A percentile compares a stretch with the other conserved stretches of the same genome.
phyloP scores from a whole-genome alignment of 2,888 invertebrate genomes.

The Ischnura elegans region DNA sequence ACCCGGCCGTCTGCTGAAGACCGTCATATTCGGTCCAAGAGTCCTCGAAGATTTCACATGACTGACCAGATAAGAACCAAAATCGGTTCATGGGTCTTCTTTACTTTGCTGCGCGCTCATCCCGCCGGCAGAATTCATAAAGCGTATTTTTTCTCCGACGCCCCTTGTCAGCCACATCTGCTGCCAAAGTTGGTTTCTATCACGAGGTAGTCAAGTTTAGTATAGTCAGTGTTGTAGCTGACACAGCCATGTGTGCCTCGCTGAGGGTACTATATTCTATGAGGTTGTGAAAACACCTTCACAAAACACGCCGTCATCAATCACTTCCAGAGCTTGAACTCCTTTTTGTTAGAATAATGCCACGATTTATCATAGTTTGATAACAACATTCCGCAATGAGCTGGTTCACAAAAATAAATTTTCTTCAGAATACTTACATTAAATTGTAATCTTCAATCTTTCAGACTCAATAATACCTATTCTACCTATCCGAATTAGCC shows the following conservation, averaged over 20 bases:
- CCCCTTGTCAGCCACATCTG: constrained; percentile 40
- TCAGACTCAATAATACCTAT: too few relatives aligned
- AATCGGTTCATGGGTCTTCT: constrained; percentile 8
- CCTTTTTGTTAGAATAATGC: too few relatives aligned
- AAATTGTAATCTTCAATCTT: too few relatives aligned
- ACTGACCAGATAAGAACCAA: constrained; percentile 15
- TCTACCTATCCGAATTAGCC: too few relatives aligned
- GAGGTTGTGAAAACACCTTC: too few relatives aligned
- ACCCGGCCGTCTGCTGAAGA: neutral
- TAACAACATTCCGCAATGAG: too few relatives aligned
- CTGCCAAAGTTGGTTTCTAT: neutral
- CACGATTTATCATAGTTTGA: too few relatives aligned
- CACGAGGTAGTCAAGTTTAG: neutral
- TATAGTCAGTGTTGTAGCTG: neutral
- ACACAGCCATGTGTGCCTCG: neutral
- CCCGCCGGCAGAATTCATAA: neutral
- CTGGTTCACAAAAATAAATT: too few relatives aligned
- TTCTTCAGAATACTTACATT: too few relatives aligned
- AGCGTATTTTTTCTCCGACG: constrained; percentile 2
- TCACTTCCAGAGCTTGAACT: too few relatives aligned
- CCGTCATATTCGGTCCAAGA: constrained; percentile 7
- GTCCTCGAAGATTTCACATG: constrained; percentile 35
- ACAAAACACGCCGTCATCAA: too few relatives aligned
- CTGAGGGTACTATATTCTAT: neutral
- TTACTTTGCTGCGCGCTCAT: too few relatives aligned